Evolutionary conservation across 2,888 invertebrate genomes (phyloP).

Genomic region (Lucinisca nassula): DNA sequence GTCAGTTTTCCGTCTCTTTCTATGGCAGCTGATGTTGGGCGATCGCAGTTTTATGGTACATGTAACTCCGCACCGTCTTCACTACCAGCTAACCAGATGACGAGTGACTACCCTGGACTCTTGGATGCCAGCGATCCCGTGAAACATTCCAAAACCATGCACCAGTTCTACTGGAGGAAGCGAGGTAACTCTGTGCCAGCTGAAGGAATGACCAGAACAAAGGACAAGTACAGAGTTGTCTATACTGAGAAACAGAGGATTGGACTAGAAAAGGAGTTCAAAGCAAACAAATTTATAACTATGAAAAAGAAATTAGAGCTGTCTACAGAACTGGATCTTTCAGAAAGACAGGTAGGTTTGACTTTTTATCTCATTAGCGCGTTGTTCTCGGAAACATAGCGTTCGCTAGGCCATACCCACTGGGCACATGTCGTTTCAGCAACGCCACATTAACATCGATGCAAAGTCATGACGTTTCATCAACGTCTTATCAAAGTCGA

Average conservation of each 20-base stretch:
- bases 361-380: no score
- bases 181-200: slow-evolving; percentile 24
- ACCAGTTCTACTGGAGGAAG: slow-evolving; percentile 54
- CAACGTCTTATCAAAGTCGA: no score
- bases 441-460: no score
- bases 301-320: slow-evolving; percentile 27
- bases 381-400: no score
- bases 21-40: no score
- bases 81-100: neutral
- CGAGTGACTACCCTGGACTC: neutral
- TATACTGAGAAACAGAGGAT: slow-evolving; percentile 57
- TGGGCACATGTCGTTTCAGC: no score
- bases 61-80: no score
- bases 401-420: no score
- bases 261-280: slow-evolving; percentile 38
- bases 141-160: neutral
- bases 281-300: slow-evolving; percentile 47
- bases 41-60: no score
- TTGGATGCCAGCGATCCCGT: neutral
- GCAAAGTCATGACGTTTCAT: no score
- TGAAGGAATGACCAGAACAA: slow-evolving; percentile 54
- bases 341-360: slow-evolving; percentile 54
- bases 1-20: no score
- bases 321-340: slow-evolving; percentile 40
- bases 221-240: slow-evolving; percentile 60